A percentile compares a stretch with the other conserved stretches of the same genome.
Conservation (phyloP, 2,797 vertebrate species). For the Brachymystax lenok region DNA sequence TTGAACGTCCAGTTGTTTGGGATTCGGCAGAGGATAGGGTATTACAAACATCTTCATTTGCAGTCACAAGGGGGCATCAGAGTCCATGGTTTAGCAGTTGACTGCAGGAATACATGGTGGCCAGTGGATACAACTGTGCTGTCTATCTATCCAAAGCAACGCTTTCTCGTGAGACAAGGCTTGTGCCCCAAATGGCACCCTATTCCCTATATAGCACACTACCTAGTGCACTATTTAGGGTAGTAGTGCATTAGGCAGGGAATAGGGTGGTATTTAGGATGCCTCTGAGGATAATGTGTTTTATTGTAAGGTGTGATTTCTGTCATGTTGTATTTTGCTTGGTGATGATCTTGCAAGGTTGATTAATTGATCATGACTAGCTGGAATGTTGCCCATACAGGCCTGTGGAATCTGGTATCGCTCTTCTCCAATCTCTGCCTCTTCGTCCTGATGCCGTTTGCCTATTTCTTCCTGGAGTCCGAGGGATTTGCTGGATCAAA, state of each 20-base stretch:
- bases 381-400: conserved; percentile 61
- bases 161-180: neutral
- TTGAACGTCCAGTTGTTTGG: too few species aligned
- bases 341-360: neutral
- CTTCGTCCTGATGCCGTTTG: conserved; percentile 98
- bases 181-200: neutral
- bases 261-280: neutral
- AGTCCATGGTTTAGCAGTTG: conserved; percentile 47
- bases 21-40: neutral
- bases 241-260: neutral
- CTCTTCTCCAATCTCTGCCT: conserved; percentile 98
- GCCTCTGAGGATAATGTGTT: neutral
- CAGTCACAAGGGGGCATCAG: conserved; percentile 72
- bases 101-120: neutral
- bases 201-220: neutral
- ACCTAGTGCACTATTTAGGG: neutral
- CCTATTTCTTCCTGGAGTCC: conserved; percentile 98
- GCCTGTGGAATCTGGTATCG: conserved; percentile 97
- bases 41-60: neutral
- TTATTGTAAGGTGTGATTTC: neutral
- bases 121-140: conserved; percentile 1
- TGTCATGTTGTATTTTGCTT: neutral
- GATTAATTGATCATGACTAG: neutral
- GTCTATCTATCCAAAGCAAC: neutral
- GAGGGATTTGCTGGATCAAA: conserved; percentile 98